Percentiles rank a stretch among this genome's conserved stretches.
phyloP scores from a whole-genome alignment of 2,888 invertebrate genomes.

The Eristalinus aeneus region DNA sequence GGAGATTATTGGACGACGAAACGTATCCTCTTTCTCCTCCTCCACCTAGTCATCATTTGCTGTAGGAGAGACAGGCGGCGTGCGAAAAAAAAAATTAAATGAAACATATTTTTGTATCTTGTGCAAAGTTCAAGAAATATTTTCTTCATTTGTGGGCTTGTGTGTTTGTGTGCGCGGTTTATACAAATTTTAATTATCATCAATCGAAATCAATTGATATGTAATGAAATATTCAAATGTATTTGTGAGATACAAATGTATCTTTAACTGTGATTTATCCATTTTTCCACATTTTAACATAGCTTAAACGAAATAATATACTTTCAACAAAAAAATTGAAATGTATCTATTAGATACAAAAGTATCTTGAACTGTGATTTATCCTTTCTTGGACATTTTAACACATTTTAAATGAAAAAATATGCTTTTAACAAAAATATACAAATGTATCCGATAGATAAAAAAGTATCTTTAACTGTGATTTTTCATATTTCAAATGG shows the following conservation, averaged over 20 bases:
- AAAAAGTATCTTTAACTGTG: too few species aligned
- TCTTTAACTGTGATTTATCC: slow-evolving; percentile 40
- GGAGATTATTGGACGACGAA: background rate
- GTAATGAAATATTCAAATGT: slow-evolving; percentile 49
- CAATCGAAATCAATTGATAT: slow-evolving; percentile 76
- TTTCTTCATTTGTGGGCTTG: background rate
- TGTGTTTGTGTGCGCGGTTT: slow-evolving; percentile 5
- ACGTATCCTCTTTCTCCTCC: background rate
- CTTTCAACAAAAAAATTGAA: too few species aligned
- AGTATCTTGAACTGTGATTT: too few species aligned
- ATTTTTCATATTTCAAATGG: too few species aligned
- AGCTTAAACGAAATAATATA: background rate
- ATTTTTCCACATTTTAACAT: slow-evolving; percentile 15
- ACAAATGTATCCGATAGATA: too few species aligned
- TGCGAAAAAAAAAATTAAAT: background rate
- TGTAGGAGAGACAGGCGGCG: background rate
- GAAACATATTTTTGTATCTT: background rate
- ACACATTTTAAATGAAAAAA: background rate
- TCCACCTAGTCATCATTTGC: too few species aligned
- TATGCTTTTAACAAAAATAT: too few species aligned
- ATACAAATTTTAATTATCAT: slow-evolving; percentile 75
- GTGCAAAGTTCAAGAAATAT: slow-evolving; percentile 41
- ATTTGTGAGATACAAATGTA: slow-evolving; percentile 37
- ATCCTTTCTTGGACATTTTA: slow-evolving; percentile 3
- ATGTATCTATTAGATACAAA: too few species aligned